A percentile compares a stretch with the other conserved stretches of the same genome.
phyloP scores from a whole-genome alignment of 2,797 vertebrate species.

The Hemibagrus guttatus region DNA sequence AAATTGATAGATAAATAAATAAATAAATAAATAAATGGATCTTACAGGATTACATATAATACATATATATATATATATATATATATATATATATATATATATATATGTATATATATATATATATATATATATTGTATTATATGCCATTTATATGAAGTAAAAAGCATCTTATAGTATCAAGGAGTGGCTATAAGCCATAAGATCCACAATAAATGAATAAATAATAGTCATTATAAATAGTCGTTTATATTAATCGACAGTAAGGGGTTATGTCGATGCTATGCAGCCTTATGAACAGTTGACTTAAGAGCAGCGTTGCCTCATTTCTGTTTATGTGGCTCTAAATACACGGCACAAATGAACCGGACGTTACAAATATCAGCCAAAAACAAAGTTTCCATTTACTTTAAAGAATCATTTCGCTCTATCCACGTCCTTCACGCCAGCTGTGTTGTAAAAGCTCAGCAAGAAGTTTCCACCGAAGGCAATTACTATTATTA shows the following conservation, averaged over 20 bases:
- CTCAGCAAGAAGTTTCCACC: slow-evolving; percentile 28
- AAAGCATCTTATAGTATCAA: too few species aligned
- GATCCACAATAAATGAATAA: too few species aligned
- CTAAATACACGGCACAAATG: not conserved
- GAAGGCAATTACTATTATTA: slow-evolving; percentile 47
- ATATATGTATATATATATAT: too few species aligned
- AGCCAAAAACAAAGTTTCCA: not conserved
- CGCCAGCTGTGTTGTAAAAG: not conserved
- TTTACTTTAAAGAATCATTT: not conserved
- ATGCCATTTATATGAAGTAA: too few species aligned
- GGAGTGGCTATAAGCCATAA: too few species aligned
- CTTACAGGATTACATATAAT: too few species aligned
- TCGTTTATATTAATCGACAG: too few species aligned
- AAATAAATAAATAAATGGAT: not conserved
- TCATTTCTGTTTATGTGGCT: not conserved
- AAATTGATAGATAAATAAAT: not conserved
- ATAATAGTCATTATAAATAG: too few species aligned
- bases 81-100: too few species aligned
- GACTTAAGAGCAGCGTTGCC: not conserved
- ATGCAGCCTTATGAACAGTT: not conserved
- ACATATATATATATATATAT: too few species aligned
- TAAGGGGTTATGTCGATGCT: too few species aligned
- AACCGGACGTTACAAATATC: not conserved
- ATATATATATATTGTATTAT: too few species aligned
- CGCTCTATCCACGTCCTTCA: not conserved